A percentile compares a stretch with the other conserved stretches of the same genome.
Evolutionary conservation across 2,888 invertebrate genomes (phyloP).

Genomic region (Odontocerum albicorne): DNA sequence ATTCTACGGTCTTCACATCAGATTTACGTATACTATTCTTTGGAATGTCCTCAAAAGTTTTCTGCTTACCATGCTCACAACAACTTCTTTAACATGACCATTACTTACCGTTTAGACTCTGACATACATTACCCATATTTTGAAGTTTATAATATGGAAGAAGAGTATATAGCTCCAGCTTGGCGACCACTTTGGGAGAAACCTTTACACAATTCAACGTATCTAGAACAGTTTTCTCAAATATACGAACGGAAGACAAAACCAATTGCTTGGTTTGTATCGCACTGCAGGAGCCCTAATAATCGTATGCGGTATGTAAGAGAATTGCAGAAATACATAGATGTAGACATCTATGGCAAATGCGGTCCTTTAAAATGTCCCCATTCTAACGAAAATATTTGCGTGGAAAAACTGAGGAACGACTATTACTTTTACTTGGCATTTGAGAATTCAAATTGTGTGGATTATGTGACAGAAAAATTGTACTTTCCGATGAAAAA

Average conservation of each 20-base stretch:
- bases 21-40: constrained; percentile 52
- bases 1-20: constrained; percentile 40
- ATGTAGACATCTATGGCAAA: constrained; percentile 63
- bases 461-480: constrained; percentile 72
- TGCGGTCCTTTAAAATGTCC: constrained; percentile 55
- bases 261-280: constrained; percentile 60
- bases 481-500: constrained; percentile 51
- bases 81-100: constrained; percentile 58
- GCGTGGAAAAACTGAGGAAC: constrained; percentile 46
- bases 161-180: constrained; percentile 41
- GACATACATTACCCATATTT: constrained; percentile 52
- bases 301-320: constrained; percentile 47
- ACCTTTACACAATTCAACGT: background rate
- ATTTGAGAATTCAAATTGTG: constrained; percentile 70
- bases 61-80: constrained; percentile 38
- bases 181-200: constrained; percentile 40
- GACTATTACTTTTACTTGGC: constrained; percentile 68
- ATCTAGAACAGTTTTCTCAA: background rate
- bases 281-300: constrained; percentile 53
- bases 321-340: constrained; percentile 57
- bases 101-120: constrained; percentile 58
- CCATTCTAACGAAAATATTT: constrained; percentile 38
- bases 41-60: constrained; percentile 48
- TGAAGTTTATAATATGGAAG: constrained; percentile 42
- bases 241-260: constrained; percentile 44